Evolutionary conservation across 1,140 invertebrate species (phyloP), one percentile per base, ranked within the genome.

Genomic region (Penaeus chinensis): DNA sequence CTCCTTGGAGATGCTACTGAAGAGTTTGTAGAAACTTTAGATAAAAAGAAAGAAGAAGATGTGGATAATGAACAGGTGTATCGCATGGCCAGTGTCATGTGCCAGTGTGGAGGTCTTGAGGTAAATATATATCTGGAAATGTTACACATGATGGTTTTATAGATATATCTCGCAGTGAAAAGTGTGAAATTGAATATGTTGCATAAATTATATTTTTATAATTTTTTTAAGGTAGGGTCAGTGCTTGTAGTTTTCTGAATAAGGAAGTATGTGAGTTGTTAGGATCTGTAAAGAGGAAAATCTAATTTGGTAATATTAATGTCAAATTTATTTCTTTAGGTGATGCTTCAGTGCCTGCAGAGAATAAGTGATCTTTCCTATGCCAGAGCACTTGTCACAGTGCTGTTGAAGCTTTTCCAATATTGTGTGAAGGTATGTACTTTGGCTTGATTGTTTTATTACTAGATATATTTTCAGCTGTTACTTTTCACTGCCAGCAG

Each of bases 1-100:
- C 92, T 99, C 37, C 94, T 99, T 10, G 98, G 98, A 18, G 98
- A 99, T 93, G 98, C 98, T 2, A 99, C 98, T 0, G 98, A 99
- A 92, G 98, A 99, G 92, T 99, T 99, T 93, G 97, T 99, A 20
- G 98, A 99, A 93, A 97, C 96, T 5, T 93, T 99, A 27, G 97
- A 96, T 78, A 95, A 94, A n/a, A 97, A 96, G 89, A 96, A 95
- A 89, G 96, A 97, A 89, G 96, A 97, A 91, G 95, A 97, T 89
- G 95, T 98, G 0, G 97, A 99, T 92, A 97, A 98, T 90, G 98
- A 99, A 92, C 96, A 98, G 92, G 95, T 98, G 0, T 99, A 98
- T 92, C 95, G 95, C 90, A 94, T 95, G 93, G 94, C 94, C 5
- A 94, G 94, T 91, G 95, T 96, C n/a, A 94, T 98, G 90, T 95